These are phyloP conservation scores for Hyperoplus lanceolatus DNA, from an alignment of 2,797 vertebrate genomes.

Conservation along the genomic window DNA sequence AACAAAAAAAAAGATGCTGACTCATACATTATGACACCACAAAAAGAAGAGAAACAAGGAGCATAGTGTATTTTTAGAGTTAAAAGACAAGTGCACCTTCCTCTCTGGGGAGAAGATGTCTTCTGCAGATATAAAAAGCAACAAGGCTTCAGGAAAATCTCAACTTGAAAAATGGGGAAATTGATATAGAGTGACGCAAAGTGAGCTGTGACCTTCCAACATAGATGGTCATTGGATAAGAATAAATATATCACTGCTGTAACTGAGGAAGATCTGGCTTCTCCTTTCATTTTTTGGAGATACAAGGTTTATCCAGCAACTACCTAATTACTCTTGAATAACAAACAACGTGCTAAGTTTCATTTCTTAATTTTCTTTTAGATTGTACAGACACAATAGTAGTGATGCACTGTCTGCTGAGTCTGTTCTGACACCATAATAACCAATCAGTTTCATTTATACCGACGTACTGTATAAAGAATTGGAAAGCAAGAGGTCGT, in stretches of 20 bases:
- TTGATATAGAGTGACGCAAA: background rate
- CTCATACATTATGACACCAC: background rate
- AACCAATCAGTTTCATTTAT: background rate
- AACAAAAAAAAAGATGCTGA: background rate
- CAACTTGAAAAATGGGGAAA: constrained; percentile 7
- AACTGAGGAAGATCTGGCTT: background rate
- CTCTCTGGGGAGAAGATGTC: constrained; percentile 34
- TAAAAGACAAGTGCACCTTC: constrained; percentile 50
- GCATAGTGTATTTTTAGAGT: constrained; percentile 46
- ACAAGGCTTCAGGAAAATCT: constrained; percentile 21
- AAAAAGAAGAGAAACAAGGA: constrained; percentile 1
- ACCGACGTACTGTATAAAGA: background rate
- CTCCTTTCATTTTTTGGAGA: background rate
- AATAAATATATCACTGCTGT: background rate
- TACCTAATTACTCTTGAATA: background rate
- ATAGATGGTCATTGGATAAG: background rate
- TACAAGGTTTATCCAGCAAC: background rate
- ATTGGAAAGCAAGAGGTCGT: background rate
- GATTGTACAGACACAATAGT: background rate
- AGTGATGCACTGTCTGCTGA: background rate
- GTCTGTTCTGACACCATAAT: background rate
- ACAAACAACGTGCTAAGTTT: background rate
- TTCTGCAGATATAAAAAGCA: constrained; percentile 39
- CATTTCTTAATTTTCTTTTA: background rate
- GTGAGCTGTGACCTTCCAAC: constrained; percentile 1